Evolutionary conservation across 1,140 invertebrate genomes (phyloP), one percentile per base, ranked within the genome.

Genomic region (Trialeurodes vaporariorum): DNA sequence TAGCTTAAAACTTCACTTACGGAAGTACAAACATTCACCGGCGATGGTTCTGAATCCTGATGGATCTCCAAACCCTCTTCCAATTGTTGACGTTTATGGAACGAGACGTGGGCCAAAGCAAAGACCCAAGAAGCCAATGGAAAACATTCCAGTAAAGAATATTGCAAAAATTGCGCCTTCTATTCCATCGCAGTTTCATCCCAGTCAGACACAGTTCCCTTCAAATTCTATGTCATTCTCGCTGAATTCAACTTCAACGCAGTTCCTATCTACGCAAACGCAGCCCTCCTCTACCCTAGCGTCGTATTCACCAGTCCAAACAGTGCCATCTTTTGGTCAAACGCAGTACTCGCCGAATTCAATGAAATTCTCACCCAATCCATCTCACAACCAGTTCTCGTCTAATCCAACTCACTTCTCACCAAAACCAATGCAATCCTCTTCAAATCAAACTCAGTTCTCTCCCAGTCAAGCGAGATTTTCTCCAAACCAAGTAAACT

Each of bases 1-100:
- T 80, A 95, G 93, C 27, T 80, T 99, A 0, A 99, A 99, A 76
- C 82, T 97, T 0, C 98, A 99, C 78, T 77, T 99, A 17, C 82
- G 93, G 1, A 98, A 98, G 76, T 95, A 96, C 74, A 49, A 49
- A 17, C 87, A 90, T 74, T 85, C 87, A 71, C 91, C 93, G 0
- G 89, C 87, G 0, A 87, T 90, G 80, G 91, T 94, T 0, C 77
- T 95, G 1, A 94, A 96, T 73, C 83, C 89, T 22, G 93, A 96
- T 71, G 93, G 92, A 1, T 87, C 90, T 0, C 90, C 90, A 0
- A 94, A 94, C 77, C 90, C 90, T 0, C 76, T 90, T 27, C 88
- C 90, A 0, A 89, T 94, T 0, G 94, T 96, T 68, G 93, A 96
- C 76, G 88, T 96, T 0, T 93, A 95, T 72, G 92, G 93, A 2